These are phyloP conservation scores for Calvadosia cruxmelitensis DNA, from an alignment of 30 jellyfish, hydroid and myxozoan genomes.

Conservation along the genomic window DNA sequence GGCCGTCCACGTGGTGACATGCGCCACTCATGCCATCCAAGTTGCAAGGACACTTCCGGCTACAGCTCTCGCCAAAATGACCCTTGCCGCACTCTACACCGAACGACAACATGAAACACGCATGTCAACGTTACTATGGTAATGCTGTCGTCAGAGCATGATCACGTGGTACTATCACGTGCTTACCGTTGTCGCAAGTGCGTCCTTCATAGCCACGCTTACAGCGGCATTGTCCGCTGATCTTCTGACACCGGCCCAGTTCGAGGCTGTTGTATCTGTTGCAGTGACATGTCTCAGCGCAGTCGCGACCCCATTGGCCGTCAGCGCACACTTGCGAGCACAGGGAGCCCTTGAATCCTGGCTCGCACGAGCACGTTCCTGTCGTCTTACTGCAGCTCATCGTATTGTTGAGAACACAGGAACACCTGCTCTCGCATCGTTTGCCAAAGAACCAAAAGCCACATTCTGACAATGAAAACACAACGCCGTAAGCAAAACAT, in stretches of 20 bases:
- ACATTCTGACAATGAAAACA: too few relatives aligned
- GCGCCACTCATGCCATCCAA: neutral
- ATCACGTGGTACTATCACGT: too few relatives aligned
- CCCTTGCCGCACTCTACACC: neutral
- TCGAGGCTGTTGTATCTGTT: neutral
- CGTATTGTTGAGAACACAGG: slow-evolving; percentile 17
- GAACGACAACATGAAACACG: too few relatives aligned
- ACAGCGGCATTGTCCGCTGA: neutral
- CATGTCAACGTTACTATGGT: too few relatives aligned
- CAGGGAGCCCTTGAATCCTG: neutral
- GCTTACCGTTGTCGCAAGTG: neutral
- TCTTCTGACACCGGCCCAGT: neutral
- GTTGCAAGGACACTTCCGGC: neutral
- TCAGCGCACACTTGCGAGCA: neutral
- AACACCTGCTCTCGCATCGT: slow-evolving; percentile 37
- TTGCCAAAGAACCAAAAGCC: slow-evolving; percentile 38
- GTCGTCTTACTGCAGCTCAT: neutral
- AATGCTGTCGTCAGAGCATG: too few relatives aligned
- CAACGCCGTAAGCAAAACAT: too few relatives aligned
- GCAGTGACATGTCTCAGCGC: neutral
- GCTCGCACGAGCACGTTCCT: neutral
- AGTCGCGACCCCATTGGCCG: neutral
- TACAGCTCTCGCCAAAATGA: neutral
- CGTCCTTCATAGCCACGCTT: neutral
- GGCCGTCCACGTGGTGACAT: neutral